Percentiles rank a stretch among this genome's conserved stretches.
Evolutionary conservation across 2,797 vertebrate species (phyloP).

Genomic region (Galago senegalensis): DNA sequence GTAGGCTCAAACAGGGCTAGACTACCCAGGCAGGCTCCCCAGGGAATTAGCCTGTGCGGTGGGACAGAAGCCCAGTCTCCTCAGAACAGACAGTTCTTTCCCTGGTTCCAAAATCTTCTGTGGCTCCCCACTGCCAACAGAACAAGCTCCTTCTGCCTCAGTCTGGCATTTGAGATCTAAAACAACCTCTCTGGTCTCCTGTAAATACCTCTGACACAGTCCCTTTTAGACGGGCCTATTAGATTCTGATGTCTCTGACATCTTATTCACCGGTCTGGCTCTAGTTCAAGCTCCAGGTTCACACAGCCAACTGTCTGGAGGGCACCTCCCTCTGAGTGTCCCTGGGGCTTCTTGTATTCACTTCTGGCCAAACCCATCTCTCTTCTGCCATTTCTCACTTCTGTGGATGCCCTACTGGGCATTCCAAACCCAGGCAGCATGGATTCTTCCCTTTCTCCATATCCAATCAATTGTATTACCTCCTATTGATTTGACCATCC

Average conservation of each 20-base stretch:
- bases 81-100: constrained; percentile 31
- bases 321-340: not conserved
- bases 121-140: constrained; percentile 16
- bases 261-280: not conserved
- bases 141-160: constrained; percentile 14
- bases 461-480: not conserved
- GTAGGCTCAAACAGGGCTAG: not conserved
- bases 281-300: not conserved
- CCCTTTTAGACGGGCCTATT: not conserved
- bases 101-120: constrained; percentile 17
- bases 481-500: not conserved
- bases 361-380: not conserved
- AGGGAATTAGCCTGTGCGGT: not conserved
- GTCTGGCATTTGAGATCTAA: not conserved
- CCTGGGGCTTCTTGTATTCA: not conserved
- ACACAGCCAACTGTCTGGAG: not conserved
- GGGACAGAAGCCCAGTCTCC: constrained; percentile 18
- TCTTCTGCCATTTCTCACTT: constrained; percentile 14
- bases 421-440: not conserved
- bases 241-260: not conserved
- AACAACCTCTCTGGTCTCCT: not conserved
- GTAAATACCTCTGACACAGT: not conserved
- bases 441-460: not conserved
- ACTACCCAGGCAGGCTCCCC: not conserved
- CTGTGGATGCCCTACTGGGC: not conserved